Evolutionary conservation across 2,888 invertebrate species (phyloP).

Genomic region (Dendrolimus houi): DNA sequence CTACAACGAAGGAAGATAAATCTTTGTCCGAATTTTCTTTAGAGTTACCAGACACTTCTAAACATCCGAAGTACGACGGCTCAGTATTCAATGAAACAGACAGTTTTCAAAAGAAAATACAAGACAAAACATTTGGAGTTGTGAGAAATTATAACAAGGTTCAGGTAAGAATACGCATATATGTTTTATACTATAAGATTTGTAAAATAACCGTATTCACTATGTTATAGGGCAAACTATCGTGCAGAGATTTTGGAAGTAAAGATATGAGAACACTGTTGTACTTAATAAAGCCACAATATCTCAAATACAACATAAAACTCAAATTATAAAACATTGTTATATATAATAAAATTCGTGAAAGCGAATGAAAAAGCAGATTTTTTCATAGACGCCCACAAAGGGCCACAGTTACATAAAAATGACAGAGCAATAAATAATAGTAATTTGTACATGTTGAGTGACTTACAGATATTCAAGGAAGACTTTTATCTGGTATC

Average conservation of each 20-base stretch:
- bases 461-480: too few relatives aligned
- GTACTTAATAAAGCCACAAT: too few relatives aligned
- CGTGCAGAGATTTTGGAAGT: slow-evolving; percentile 8
- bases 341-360: too few relatives aligned
- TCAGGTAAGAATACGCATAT: slow-evolving; percentile 23
- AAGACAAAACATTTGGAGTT: slow-evolving; percentile 15
- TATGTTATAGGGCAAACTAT: slow-evolving; percentile 25
- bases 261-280: neutral
- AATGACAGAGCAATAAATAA: too few relatives aligned
- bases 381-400: too few relatives aligned
- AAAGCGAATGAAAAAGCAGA: too few relatives aligned
- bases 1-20: slow-evolving; percentile 27
- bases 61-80: slow-evolving; percentile 7
- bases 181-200: slow-evolving; percentile 2
- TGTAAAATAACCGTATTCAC: slow-evolving; percentile 1
- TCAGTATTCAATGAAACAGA: slow-evolving; percentile 2
- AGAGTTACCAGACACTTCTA: slow-evolving; percentile 21
- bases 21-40: slow-evolving; percentile 51
- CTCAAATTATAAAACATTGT: too few relatives aligned
- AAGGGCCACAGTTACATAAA: too few relatives aligned
- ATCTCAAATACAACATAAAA: too few relatives aligned
- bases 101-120: slow-evolving; percentile 12
- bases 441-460: too few relatives aligned
- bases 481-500: too few relatives aligned
- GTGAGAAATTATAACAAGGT: slow-evolving; percentile 16